A percentile compares a stretch with the other conserved stretches of the same genome.
Evolutionary conservation across 1,140 invertebrate genomes (phyloP).

Genomic region (Lucilia sericata): DNA sequence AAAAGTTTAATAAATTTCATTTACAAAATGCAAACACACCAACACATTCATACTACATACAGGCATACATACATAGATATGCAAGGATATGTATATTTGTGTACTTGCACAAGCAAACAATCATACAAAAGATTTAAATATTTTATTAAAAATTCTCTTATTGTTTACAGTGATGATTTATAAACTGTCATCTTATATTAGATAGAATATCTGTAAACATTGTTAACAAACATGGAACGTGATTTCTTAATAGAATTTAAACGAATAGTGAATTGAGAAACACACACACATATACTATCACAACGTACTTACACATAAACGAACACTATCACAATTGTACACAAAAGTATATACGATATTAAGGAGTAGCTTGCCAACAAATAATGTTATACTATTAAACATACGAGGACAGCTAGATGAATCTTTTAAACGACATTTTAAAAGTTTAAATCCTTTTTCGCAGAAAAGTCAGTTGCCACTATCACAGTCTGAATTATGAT

Average conservation of each 20-base stretch:
- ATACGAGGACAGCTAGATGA: too few species aligned
- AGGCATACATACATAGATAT: not conserved
- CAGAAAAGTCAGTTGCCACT: too few species aligned
- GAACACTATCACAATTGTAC: not conserved
- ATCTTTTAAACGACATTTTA: too few species aligned
- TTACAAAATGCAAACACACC: not conserved
- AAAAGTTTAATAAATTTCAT: slow-evolving; percentile 31
- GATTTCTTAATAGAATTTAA: slow-evolving; percentile 40
- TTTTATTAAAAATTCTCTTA: slow-evolving; percentile 40
- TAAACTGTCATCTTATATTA: slow-evolving; percentile 35
- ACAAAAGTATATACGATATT: not conserved
- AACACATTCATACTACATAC: not conserved
- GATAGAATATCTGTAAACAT: slow-evolving; percentile 39
- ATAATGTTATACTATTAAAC: not conserved
- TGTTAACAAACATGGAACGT: slow-evolving; percentile 40
- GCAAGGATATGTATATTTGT: not conserved
- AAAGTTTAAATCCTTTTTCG: too few species aligned
- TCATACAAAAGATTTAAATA: slow-evolving; percentile 36
- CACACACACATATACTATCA: not conserved
- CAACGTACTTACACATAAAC: not conserved
- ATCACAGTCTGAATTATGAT: too few species aligned
- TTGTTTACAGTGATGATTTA: slow-evolving; percentile 41
- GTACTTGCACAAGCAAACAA: not conserved
- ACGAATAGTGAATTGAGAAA: slow-evolving; percentile 10
- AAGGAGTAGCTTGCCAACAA: not conserved